Evolutionary conservation across 2,888 invertebrate species (phyloP).

Genomic region (Theristus sp.): DNA sequence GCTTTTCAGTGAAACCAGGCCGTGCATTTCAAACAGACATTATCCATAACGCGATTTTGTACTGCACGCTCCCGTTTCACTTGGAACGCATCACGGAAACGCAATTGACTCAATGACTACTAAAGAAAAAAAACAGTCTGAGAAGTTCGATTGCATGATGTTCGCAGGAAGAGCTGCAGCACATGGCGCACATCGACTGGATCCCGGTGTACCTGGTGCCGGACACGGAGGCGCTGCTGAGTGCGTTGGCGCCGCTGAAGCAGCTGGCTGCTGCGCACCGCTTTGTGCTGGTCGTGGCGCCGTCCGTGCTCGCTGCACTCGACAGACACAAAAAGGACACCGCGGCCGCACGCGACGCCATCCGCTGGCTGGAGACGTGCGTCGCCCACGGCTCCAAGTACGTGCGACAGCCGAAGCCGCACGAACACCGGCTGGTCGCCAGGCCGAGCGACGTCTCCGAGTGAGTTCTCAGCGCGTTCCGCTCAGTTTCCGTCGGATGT

Average conservation of each 20-base stretch:
- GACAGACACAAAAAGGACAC: constrained; percentile 54
- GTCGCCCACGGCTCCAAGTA: background rate
- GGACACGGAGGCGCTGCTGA: constrained; percentile 27
- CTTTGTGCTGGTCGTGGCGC: constrained; percentile 8
- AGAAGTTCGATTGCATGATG: background rate
- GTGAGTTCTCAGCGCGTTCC: background rate
- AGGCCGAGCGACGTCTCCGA: background rate
- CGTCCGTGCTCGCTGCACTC: background rate
- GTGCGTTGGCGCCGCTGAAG: constrained; percentile 20
- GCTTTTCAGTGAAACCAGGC: too few species aligned
- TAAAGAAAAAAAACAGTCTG: too few species aligned
- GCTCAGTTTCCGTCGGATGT: background rate
- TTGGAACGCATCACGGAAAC: too few species aligned
- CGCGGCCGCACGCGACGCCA: constrained; percentile 66
- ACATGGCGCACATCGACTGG: constrained; percentile 20
- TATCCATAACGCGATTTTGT: too few species aligned
- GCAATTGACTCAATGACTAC: too few species aligned
- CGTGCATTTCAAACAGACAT: too few species aligned
- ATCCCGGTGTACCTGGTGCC: constrained; percentile 31
- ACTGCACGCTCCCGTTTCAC: too few species aligned
- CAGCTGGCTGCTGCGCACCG: constrained; percentile 16
- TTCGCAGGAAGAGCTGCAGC: constrained; percentile 29
- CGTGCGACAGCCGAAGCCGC: background rate
- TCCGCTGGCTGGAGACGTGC: constrained; percentile 39
- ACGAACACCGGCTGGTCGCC: background rate